Evolutionary conservation across 2,888 invertebrate genomes (phyloP), one percentile per base, ranked within the genome.

Genomic region (Eugnorisma glareosa): DNA sequence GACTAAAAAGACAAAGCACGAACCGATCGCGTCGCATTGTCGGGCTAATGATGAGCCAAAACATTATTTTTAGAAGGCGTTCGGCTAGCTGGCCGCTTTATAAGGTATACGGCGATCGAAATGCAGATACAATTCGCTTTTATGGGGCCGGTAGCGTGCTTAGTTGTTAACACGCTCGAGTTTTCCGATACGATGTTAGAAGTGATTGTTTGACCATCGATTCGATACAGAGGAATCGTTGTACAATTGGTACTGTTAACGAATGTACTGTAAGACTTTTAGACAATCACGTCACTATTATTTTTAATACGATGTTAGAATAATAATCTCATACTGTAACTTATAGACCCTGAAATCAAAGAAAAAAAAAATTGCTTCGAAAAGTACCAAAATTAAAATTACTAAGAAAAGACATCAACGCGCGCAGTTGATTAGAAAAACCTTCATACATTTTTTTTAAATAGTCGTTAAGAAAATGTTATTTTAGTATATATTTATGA

Each of bases 1-100:
- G 93, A 92, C 94, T 92, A 95, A 96, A 96, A 96, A 96, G 96
- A 96, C 96, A 96, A 96, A 96, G 95, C 95, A 93, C 91, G 93
- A 91, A 91, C 89, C 93, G 95, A 94, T 94, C 93, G 92, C 90
- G 91, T 92, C 93, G 94, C 91, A 94, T 95, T 93, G 94, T 94
- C 88, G 92, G 83, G 91, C 92, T 95, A 95, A 95, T 95, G 94
- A 96, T 95, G 95, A 95, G 94, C 94, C 93, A 94, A 96, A 96
- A 95, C 93, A 95, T 94, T 95, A 96, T 96, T 95, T 96, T 96
- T 96, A 94, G 95, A 95, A 88, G 90, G 86, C 85, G 88, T 89
- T 89, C 87, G 89, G 81, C 86, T 88, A 88, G 88, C 83, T 68
- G 75, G 77, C 68, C 83, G 76, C 93, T 94, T 92, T 94, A 93